Evolutionary conservation across 2,797 vertebrate species (phyloP).

Genomic region (Pangasius krempfi): DNA sequence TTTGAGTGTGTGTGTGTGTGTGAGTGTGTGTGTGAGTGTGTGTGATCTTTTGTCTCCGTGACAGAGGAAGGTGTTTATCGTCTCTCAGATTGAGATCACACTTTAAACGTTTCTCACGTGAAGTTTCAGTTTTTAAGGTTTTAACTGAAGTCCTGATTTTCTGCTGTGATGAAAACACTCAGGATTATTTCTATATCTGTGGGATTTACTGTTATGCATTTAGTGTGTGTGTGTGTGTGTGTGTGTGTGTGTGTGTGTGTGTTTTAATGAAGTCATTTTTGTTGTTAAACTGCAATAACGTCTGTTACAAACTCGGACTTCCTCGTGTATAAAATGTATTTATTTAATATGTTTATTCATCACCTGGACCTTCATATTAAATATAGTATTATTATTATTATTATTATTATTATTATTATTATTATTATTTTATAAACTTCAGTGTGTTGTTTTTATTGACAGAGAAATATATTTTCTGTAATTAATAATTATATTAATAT

Average conservation of each 20-base stretch:
- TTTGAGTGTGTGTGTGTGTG: too few relatives aligned
- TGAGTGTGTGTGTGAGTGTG: too few relatives aligned
- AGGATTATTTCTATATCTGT: not conserved
- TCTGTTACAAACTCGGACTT: not conserved
- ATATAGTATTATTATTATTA: not conserved
- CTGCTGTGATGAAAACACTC: not conserved
- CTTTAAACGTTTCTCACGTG: not conserved
- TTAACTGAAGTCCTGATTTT: too few relatives aligned
- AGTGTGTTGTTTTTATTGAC: not conserved
- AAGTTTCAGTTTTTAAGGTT: not conserved
- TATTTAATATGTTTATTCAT: constrained; percentile 2
- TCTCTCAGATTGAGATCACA: not conserved
- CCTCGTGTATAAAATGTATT: not conserved
- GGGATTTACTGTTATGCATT: not conserved
- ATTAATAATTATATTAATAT: not conserved
- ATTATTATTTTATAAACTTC: not conserved
- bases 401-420: not conserved
- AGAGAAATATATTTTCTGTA: not conserved
- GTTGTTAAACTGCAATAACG: not conserved
- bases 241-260: not conserved
- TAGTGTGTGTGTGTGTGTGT: not conserved
- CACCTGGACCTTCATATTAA: not conserved
- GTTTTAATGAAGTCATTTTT: not conserved
- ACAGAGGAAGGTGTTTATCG: not conserved
- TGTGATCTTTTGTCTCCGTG: not conserved